Evolutionary conservation across 1,140 invertebrate species (phyloP), one percentile per base, ranked within the genome.

Genomic region (Drosophila teissieri): DNA sequence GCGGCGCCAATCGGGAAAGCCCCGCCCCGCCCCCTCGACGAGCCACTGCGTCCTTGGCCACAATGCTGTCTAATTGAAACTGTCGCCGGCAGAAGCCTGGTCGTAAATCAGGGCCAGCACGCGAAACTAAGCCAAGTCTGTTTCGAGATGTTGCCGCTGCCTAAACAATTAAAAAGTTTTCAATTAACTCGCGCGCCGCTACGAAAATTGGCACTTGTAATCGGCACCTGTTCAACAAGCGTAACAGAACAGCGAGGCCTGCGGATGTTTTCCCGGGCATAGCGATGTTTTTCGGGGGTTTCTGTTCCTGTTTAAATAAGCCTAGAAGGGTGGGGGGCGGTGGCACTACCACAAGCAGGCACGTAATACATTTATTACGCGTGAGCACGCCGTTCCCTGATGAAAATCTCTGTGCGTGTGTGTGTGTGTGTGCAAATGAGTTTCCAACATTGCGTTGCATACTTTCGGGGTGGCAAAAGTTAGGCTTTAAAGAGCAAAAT

Each of bases 171-270:
- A 80, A 83, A 89, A 89, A 89, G 64, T 89, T 89, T 89, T 89
- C 84, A 89, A 89, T 89, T 89, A 89, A 89, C 80, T 89, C 34
- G 64, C 60, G 64, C 60, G 60, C 67, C 58, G 76, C 62, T 60
- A 73, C 70, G 34, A 57, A 57, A 89, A 89, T 89, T 88, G 84
- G 77, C 84, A 80, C 77, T 89, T 89, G 80, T 89, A 88, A 89
- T 89, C 84, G 80, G 84, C 84, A 89, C 84, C 84, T 89, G 84
- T 89, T 84, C 80, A 89, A 90, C 84, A 89, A 84, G 77, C 84
- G 73, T 76, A 84, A 70, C 61, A 69, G 8, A 74, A 79, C 72
- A 68, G 46, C 36, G 19, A 37, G 64, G 62, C 73, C 60, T 52
- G 37, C 42, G 62, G 52, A 60, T 42, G 27, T 60, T 44, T 61